Conservation (phyloP, 2,113 vertebrate species). For the Turdus rufiventris region DNA sequence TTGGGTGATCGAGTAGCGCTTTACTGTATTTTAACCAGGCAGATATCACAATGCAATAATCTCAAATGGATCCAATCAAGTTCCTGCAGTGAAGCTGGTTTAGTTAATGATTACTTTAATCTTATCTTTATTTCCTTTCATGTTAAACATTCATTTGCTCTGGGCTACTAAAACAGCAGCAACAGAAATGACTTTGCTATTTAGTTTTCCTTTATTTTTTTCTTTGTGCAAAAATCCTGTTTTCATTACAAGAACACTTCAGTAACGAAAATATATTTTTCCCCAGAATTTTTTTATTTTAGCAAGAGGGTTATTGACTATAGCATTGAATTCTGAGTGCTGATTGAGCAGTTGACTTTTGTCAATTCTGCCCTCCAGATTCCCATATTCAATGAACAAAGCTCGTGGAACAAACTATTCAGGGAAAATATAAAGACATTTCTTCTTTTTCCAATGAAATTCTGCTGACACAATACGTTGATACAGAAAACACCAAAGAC, state of each 20-base stretch:
- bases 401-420: background rate
- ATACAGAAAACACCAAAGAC: background rate
- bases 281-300: background rate
- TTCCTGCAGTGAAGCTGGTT: background rate
- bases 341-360: background rate
- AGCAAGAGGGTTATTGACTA: background rate
- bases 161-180: background rate
- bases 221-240: background rate
- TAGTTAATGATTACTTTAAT: conserved; percentile 7
- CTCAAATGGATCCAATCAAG: conserved; percentile 17
- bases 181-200: background rate
- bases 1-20: background rate
- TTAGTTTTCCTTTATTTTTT: background rate
- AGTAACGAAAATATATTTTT: background rate
- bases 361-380: background rate
- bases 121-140: background rate
- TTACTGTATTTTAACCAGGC: background rate
- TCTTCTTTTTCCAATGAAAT: background rate
- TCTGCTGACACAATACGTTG: background rate
- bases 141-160: background rate
- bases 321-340: background rate
- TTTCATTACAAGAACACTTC: background rate
- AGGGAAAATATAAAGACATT: background rate
- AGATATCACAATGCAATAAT: background rate
- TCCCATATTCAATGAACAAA: background rate